Conservation (phyloP, 2,888 invertebrate species). For the Tubulanus polymorphus region DNA sequence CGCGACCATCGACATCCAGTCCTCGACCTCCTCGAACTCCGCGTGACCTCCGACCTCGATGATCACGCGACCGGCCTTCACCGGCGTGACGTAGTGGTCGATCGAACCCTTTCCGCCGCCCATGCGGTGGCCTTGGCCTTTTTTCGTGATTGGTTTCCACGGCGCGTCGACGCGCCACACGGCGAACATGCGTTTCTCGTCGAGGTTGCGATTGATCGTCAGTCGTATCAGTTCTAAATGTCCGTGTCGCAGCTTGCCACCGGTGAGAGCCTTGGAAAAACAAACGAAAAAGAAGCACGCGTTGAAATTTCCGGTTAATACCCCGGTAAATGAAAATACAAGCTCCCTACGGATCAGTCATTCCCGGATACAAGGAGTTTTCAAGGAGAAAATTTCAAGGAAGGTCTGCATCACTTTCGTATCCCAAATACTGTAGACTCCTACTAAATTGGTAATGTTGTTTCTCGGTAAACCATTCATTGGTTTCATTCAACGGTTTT, state of each 20-base stretch:
- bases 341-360: too few species aligned
- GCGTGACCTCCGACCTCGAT: slow-evolving; percentile 89
- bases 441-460: too few species aligned
- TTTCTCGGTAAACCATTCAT: too few species aligned
- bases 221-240: slow-evolving; percentile 88
- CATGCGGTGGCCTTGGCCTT: slow-evolving; percentile 85
- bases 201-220: slow-evolving; percentile 71
- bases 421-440: too few species aligned
- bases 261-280: slow-evolving; percentile 68
- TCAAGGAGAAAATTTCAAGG: too few species aligned
- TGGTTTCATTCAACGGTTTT: too few species aligned
- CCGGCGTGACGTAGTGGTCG: slow-evolving; percentile 90
- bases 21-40: slow-evolving; percentile 64
- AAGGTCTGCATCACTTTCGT: too few species aligned
- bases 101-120: slow-evolving; percentile 95
- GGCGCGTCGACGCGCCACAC: slow-evolving; percentile 91
- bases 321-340: too few species aligned
- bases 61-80: slow-evolving; percentile 85
- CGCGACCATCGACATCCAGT: slow-evolving; percentile 63
- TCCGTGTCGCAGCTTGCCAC: slow-evolving; percentile 73
- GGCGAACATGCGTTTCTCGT: slow-evolving; percentile 81
- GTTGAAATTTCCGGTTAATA: neutral
- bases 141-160: slow-evolving; percentile 80
- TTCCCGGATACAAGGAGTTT: too few species aligned
- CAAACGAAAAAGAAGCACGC: slow-evolving; percentile 8